These are phyloP conservation scores for Paraescarpia echinospica DNA, from an alignment of 1,140 invertebrate genomes.

Conservation along the genomic window DNA sequence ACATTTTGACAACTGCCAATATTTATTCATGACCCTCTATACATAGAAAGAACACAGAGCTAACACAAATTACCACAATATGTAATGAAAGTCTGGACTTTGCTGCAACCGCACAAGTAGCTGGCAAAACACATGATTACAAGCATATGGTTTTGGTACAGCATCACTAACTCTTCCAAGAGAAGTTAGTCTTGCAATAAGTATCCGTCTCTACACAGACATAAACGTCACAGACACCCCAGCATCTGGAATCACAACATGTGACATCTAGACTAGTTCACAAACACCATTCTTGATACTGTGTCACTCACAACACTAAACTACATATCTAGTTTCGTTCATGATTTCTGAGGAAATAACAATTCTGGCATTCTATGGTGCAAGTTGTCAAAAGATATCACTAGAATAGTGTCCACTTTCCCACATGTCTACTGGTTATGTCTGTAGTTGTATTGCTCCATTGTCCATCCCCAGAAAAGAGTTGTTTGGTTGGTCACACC, in stretches of 20 bases:
- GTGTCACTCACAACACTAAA: background rate
- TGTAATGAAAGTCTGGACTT: background rate
- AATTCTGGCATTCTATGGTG: background rate
- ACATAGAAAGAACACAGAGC: background rate
- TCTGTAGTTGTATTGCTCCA: background rate
- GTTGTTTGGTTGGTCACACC: too few species aligned
- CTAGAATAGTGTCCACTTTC: background rate
- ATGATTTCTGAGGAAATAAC: background rate
- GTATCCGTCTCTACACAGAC: background rate
- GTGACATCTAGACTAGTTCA: background rate
- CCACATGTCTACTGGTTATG: background rate
- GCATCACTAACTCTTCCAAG: background rate
- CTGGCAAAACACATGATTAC: background rate
- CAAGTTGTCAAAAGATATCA: background rate
- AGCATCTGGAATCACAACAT: background rate
- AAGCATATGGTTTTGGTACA: background rate
- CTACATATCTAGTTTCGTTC: background rate
- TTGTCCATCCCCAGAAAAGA: background rate
- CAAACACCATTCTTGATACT: background rate
- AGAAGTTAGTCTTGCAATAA: background rate
- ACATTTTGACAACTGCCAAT: too few species aligned
- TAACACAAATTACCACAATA: background rate
- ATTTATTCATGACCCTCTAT: background rate
- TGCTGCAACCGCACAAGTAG: background rate
- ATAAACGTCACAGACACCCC: background rate